Percentiles rank a stretch among this genome's conserved stretches.
Evolutionary conservation across 2,888 invertebrate species (phyloP).

Genomic region (Calliopum simillimum): DNA sequence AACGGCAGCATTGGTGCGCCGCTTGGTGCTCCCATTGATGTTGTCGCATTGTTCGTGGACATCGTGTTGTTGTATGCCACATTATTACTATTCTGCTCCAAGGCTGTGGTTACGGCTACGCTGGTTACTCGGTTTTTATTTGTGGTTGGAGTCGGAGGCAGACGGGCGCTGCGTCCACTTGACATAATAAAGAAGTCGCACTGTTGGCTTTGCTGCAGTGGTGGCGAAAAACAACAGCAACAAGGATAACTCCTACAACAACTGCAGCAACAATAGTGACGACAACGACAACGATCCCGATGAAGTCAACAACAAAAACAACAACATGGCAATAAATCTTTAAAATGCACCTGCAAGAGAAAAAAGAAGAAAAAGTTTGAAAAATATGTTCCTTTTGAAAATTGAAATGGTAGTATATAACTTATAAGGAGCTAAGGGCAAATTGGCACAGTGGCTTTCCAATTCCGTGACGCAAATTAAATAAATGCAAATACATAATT

Average conservation of each 20-base stretch:
- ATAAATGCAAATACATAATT: too few relatives aligned
- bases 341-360: too few relatives aligned
- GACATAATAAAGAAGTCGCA: constrained; percentile 55
- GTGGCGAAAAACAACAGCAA: neutral
- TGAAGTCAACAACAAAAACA: neutral
- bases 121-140: constrained; percentile 43
- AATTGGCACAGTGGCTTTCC: too few relatives aligned
- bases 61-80: constrained; percentile 50
- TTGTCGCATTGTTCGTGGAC: constrained; percentile 27
- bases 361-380: too few relatives aligned
- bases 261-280: constrained; percentile 8
- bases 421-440: too few relatives aligned
- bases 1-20: constrained; percentile 19
- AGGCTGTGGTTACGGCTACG: constrained; percentile 38
- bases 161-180: constrained; percentile 65
- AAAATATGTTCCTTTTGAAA: too few relatives aligned
- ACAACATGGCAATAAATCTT: neutral
- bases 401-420: too few relatives aligned
- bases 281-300: neutral
- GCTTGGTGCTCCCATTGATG: constrained; percentile 29
- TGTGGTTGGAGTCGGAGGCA: constrained; percentile 62
- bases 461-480: too few relatives aligned
- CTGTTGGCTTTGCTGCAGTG: neutral
- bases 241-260: neutral
- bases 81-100: constrained; percentile 58